Base-by-base conservation (phyloP, 2,888 invertebrate genomes). In the Acrocyrtus sp. region DNA sequence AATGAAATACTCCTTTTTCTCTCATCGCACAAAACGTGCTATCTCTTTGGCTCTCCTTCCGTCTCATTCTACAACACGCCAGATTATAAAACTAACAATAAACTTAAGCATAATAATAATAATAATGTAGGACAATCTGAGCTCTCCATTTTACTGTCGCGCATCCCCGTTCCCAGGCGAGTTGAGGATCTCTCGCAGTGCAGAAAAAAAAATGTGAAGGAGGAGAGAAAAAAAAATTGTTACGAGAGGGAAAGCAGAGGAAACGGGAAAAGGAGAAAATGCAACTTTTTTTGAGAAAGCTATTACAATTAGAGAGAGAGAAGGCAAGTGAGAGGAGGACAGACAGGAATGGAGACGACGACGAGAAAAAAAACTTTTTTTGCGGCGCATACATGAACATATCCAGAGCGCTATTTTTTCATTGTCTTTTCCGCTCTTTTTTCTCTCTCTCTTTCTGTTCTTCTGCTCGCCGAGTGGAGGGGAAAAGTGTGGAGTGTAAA, bases 51-150 rank as follows among this genome's bases (percentile, higher is more conserved):
- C 22, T 24, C 47, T 26, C 26, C 21, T 24, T 45, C 34, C 12
- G 12, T 43, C 47, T 26, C 45, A 6, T n/a, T n/a, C n/a, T n/a
- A n/a, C n/a, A n/a, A n/a, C n/a, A n/a, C n/a, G n/a, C n/a, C n/a
- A 34, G 34, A 34, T 34, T 34, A 34, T 34, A 34, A 34, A 34
- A 54, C 19, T 48, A 57, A 54, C 68, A 68, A 68, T 60, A 60
- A 60, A 68, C 39, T 53, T 47, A 47, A 68, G 60, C 60, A 53
- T 63, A 63, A 63, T 39, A 27, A 56, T 66, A 65, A 45, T 67
- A 51, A 60, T 68, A 67, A 67, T 58, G 60, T 51, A 68, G 53
- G 68, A 53, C 68, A 68, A 68, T 68, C 68, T 60, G 51, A 48
- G 58, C 60, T 29, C 43, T 58, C 39, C 60, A 63, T 53, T 63